Evolutionary conservation across 2,888 invertebrate genomes (phyloP), one percentile per base, ranked within the genome.

Genomic region (Pherbina coryleti): DNA sequence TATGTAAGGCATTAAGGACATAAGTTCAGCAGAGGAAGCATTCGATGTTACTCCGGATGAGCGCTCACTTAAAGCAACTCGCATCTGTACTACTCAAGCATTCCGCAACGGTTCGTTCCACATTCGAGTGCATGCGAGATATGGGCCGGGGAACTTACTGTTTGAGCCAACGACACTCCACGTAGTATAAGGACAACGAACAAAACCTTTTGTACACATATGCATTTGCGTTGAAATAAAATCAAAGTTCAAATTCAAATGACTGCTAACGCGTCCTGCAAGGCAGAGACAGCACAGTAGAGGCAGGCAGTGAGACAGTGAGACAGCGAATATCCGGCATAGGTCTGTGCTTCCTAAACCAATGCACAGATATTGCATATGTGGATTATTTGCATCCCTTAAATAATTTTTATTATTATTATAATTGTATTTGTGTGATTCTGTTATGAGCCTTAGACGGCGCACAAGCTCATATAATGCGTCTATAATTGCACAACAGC

Each of bases 401-500:
- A 75, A 75, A 67, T 53, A 28, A 66, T 55, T 53, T 34, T 67
- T 67, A 69, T 69, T 69, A 69, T 67, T 74, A 53, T 49, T 75
- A 55, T 75, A 53, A 55, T 75, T 75, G 75, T 53, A 57, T 22
- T 74, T 74, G 74, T 66, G 49, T 74, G 37, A 62, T 62, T 49
- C 37, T 64, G 64, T 74, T 74, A 74, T 51, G 74, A 74, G 51
- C n/a, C 31, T 11, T 28, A 19, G 64, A 64, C 25, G 49, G 70
- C 8, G 53, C 22, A 53, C 28, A 70, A 49, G 64, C 74, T 53
- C 37, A 85, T 82, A 85, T 86, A 86, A 86, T 86, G 84, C 86
- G 85, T 84, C 84, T 85, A 83, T 85, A 86, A 86, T 86, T 86
- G 87, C 87, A 84, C 84, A 84, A 85, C 85, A 84, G 82, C 85